phyloP scores from a whole-genome alignment of 2,888 invertebrate species.

The Schizotus pectinicornis region DNA sequence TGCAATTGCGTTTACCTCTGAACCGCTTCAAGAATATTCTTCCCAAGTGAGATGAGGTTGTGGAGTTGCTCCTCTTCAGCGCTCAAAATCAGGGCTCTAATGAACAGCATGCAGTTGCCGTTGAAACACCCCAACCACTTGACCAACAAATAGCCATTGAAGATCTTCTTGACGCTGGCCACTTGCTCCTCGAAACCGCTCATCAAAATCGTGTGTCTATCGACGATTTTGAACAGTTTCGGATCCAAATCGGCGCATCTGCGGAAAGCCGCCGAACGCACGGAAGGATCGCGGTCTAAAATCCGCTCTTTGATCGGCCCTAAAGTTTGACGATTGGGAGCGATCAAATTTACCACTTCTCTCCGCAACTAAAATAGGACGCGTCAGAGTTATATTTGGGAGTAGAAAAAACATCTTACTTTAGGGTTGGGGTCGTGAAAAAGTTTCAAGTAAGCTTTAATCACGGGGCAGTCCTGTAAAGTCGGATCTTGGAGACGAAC shows the following conservation, averaged over 20 bases:
- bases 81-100: conserved; percentile 77
- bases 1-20: conserved; percentile 59
- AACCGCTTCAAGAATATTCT: conserved; percentile 61
- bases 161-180: conserved; percentile 59
- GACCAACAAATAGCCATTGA: conserved; percentile 65
- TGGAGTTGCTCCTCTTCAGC: conserved; percentile 67
- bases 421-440: conserved; percentile 72
- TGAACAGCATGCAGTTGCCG: conserved; percentile 71
- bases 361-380: conserved; percentile 37
- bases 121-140: conserved; percentile 78
- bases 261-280: conserved; percentile 66
- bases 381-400: no score
- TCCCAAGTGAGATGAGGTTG: conserved; percentile 63
- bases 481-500: conserved; percentile 81
- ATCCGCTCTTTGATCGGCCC: conserved; percentile 65
- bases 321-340: conserved; percentile 38
- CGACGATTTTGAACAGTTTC: conserved; percentile 64
- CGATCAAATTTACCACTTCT: conserved; percentile 41
- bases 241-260: conserved; percentile 42
- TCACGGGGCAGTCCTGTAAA: conserved; percentile 77
- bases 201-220: conserved; percentile 67
- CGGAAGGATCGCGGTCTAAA: conserved; percentile 78
- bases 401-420: conserved; percentile 59
- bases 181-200: conserved; percentile 70
- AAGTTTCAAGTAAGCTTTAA: conserved; percentile 76